Conservation (phyloP, 2,113 vertebrate genomes). For the Kryptolebias marmoratus region DNA sequence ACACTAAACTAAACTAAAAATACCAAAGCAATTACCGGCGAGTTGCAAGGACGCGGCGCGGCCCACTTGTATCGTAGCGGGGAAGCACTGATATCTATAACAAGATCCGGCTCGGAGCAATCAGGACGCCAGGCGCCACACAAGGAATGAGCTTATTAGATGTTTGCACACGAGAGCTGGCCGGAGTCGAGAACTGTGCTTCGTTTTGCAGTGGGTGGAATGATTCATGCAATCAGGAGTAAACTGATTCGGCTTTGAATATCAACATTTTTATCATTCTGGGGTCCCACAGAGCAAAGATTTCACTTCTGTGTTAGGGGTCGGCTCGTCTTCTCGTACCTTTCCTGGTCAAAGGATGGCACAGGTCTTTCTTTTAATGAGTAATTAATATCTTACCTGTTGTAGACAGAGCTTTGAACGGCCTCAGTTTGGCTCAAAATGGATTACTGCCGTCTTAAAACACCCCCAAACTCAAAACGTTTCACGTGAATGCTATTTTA, state of each 20-base stretch:
- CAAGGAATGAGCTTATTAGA: slow-evolving; percentile 37
- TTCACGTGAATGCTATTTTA: too few relatives aligned
- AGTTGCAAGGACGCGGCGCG: slow-evolving; percentile 45
- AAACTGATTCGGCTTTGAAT: slow-evolving; percentile 50
- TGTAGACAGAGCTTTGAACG: too few relatives aligned
- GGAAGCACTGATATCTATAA: slow-evolving; percentile 68
- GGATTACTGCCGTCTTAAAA: too few relatives aligned
- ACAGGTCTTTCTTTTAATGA: too few relatives aligned
- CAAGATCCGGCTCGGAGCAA: slow-evolving; percentile 69
- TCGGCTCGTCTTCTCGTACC: too few relatives aligned
- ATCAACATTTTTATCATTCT: slow-evolving; percentile 9
- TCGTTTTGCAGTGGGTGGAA: slow-evolving; percentile 36
- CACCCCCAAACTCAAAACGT: too few relatives aligned
- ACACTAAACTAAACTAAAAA: slow-evolving; percentile 69
- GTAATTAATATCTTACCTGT: too few relatives aligned
- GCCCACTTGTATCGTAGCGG: slow-evolving; percentile 58
- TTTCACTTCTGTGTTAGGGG: too few relatives aligned
- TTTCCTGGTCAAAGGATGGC: too few relatives aligned
- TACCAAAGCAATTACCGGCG: slow-evolving; percentile 75
- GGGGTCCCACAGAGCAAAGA: not conserved
- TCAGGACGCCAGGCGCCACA: slow-evolving; percentile 28
- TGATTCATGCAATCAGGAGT: slow-evolving; percentile 35
- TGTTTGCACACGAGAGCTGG: slow-evolving; percentile 15
- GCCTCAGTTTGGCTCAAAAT: too few relatives aligned
- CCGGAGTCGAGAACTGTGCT: slow-evolving; percentile 23